Conservation (phyloP, 2,113 vertebrate genomes). For the Ammodytes marinus region DNA sequence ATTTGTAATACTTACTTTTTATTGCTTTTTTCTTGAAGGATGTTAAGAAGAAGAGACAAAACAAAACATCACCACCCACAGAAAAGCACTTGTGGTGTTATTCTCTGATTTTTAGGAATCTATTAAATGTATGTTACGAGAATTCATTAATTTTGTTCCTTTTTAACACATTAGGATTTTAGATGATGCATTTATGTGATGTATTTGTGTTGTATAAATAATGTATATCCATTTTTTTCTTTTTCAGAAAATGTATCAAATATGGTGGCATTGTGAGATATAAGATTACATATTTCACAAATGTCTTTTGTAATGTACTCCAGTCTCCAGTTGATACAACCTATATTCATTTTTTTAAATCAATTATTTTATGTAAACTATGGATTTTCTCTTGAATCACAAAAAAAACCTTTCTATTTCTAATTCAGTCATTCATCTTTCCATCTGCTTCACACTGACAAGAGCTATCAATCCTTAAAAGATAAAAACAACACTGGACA, state of each 20-base stretch:
- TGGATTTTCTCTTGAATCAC: not conserved
- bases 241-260: too few relatives aligned
- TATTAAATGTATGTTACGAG: not conserved
- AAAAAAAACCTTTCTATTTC: not conserved
- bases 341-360: not conserved
- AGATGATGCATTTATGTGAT: not conserved
- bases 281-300: not conserved
- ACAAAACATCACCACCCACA: slow-evolving; percentile 78
- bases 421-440: not conserved
- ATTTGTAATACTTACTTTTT: not conserved
- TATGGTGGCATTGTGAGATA: not conserved
- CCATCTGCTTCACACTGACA: not conserved
- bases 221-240: too few relatives aligned
- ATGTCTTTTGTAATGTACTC: not conserved
- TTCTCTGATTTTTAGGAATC: slow-evolving; percentile 40
- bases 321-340: too few relatives aligned
- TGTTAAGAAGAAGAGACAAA: slow-evolving; percentile 79
- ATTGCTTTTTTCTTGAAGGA: slow-evolving; percentile 72
- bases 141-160: not conserved
- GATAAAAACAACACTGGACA: not conserved
- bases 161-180: not conserved
- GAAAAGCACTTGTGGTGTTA: slow-evolving; percentile 52
- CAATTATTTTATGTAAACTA: not conserved
- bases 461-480: not conserved
- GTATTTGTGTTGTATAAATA: not conserved